Conservation (phyloP, 1,140 invertebrate genomes). For the Platorchestia sp. region DNA sequence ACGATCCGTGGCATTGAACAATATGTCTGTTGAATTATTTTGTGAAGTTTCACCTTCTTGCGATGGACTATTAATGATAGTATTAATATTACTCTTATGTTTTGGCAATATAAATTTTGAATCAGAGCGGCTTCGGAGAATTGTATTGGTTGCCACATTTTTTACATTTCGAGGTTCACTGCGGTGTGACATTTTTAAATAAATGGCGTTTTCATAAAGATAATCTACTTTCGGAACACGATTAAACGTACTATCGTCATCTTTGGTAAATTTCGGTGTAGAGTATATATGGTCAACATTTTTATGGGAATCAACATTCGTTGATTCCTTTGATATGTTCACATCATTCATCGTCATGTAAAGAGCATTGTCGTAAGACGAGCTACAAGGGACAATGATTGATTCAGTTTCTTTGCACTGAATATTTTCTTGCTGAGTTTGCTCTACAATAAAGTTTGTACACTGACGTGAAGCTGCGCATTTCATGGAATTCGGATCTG, state of each 20-base stretch:
- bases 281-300: constrained; percentile 53
- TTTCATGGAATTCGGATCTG: background rate
- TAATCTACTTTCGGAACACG: background rate
- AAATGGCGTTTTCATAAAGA: background rate
- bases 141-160: background rate
- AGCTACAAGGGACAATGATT: background rate
- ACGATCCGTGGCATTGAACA: background rate
- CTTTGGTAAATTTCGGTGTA: constrained; percentile 48
- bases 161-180: background rate
- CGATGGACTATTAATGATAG: background rate
- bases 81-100: background rate
- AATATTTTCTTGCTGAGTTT: background rate
- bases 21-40: background rate
- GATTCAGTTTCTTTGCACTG: background rate
- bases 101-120: background rate
- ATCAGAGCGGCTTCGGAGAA: background rate
- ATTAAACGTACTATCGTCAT: background rate
- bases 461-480: background rate
- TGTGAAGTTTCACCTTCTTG: background rate
- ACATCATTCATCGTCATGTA: constrained; percentile 64
- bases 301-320: background rate
- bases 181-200: background rate
- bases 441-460: background rate
- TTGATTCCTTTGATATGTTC: background rate
- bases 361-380: constrained; percentile 62